Percentiles rank a stretch among this genome's conserved stretches.
phyloP scores from a whole-genome alignment of 1,140 invertebrate genomes.

The Drosophila punjabiensis region DNA sequence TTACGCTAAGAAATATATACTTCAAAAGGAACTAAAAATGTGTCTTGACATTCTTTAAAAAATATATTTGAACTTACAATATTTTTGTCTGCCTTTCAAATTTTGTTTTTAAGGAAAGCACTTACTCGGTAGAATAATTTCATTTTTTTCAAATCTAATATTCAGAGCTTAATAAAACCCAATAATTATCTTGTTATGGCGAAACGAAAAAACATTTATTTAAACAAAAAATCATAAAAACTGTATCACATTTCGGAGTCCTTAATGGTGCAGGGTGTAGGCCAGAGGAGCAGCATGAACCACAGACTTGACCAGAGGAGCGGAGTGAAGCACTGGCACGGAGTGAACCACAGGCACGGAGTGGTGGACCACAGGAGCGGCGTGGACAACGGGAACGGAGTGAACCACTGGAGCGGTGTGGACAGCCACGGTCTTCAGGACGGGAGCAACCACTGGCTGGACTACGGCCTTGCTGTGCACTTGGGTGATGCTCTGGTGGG shows the following conservation, averaged over 20 bases:
- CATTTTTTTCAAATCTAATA: too few relatives aligned
- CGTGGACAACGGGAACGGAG: conserved; percentile 48
- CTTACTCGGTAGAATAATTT: too few relatives aligned
- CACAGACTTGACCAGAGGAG: conserved; percentile 69
- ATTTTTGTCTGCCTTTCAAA: too few relatives aligned
- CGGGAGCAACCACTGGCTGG: conserved; percentile 71
- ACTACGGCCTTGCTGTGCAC: conserved; percentile 73
- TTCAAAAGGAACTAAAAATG: neutral
- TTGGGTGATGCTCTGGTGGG: conserved; percentile 86
- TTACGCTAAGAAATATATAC: neutral
- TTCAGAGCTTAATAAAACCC: neutral
- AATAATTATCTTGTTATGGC: conserved; percentile 27
- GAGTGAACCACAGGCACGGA: conserved; percentile 55
- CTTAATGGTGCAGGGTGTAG: conserved; percentile 82
- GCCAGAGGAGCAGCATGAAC: conserved; percentile 72
- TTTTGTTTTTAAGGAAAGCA: neutral
- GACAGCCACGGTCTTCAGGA: conserved; percentile 83
- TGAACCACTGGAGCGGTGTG: conserved; percentile 84
- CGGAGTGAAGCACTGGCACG: conserved; percentile 74
- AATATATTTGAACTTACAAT: neutral
- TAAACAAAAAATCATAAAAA: conserved; percentile 58
- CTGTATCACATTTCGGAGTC: conserved; percentile 60
- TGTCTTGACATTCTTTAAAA: too few relatives aligned
- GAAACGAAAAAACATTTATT: conserved; percentile 54
- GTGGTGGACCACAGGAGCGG: conserved; percentile 36